These are phyloP conservation scores for Pseudachorutes palmiensis DNA, from an alignment of 1,140 invertebrate species.

Conservation along the genomic window DNA sequence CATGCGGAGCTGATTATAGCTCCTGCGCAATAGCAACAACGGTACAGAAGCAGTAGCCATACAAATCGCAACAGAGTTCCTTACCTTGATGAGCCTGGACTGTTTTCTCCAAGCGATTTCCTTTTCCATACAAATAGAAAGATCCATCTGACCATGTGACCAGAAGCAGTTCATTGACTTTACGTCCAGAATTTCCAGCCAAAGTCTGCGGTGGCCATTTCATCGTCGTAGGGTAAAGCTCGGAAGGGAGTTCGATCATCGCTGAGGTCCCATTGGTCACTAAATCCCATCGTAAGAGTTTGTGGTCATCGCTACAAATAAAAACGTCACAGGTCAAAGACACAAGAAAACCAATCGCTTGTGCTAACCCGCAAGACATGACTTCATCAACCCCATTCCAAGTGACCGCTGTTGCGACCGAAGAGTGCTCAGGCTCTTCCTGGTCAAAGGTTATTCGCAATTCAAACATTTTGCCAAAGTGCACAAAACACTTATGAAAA, in stretches of 20 bases:
- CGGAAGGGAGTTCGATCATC: conserved; percentile 66
- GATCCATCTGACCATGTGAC: conserved; percentile 86
- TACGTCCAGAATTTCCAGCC: conserved; percentile 50
- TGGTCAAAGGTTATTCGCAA: conserved; percentile 52
- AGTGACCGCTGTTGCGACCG: conserved; percentile 71
- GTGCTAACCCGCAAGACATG: conserved; percentile 68
- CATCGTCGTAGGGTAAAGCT: conserved; percentile 79
- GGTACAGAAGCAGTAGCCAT: conserved; percentile 13
- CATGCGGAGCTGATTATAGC: conserved; percentile 75
- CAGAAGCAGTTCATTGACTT: conserved; percentile 72
- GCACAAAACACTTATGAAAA: conserved; percentile 15
- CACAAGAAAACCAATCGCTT: neutral
- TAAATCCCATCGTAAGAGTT: conserved; percentile 79
- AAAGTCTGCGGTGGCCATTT: conserved; percentile 65
- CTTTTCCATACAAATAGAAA: conserved; percentile 79
- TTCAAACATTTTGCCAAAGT: conserved; percentile 5
- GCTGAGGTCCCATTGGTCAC: conserved; percentile 64
- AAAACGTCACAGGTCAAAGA: conserved; percentile 7
- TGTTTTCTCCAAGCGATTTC: conserved; percentile 85
- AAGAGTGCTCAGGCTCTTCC: conserved; percentile 60
- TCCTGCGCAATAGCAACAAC: conserved; percentile 40
- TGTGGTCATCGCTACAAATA: conserved; percentile 72
- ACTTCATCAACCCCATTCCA: conserved; percentile 89
- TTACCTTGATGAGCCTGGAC: conserved; percentile 81
- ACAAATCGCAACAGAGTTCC: conserved; percentile 9